A percentile compares a stretch with the other conserved stretches of the same genome.
Evolutionary conservation across 1,140 invertebrate species (phyloP).

Genomic region (Chironomus tepperi): DNA sequence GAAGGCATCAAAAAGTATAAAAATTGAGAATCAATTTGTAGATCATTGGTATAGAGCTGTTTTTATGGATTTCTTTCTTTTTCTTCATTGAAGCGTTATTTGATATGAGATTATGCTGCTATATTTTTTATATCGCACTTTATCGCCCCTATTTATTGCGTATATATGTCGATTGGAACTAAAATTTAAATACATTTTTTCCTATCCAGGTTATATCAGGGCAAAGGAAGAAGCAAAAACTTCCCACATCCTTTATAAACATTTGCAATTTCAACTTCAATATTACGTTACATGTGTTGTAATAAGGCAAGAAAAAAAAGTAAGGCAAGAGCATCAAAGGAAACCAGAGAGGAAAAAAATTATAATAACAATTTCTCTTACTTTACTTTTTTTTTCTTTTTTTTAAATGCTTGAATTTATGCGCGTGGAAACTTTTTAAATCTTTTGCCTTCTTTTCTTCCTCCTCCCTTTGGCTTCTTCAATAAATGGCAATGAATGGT

Average conservation of each 20-base stretch:
- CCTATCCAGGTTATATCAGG: background rate
- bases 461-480: too few species aligned
- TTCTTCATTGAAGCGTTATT: background rate
- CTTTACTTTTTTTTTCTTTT: too few species aligned
- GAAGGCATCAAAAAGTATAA: background rate
- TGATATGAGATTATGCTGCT: background rate
- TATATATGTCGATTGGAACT: background rate
- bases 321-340: too few species aligned
- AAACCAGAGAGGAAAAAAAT: too few species aligned
- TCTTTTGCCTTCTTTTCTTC: background rate
- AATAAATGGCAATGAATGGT: too few species aligned
- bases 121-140: background rate
- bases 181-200: background rate
- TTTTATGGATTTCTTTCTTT: background rate
- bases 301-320: too few species aligned
- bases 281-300: background rate
- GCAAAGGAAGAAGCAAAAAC: too few species aligned
- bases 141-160: background rate
- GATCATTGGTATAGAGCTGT: conserved; percentile 15
- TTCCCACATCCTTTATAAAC: background rate
- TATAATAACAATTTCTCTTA: too few species aligned
- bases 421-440: background rate
- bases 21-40: conserved; percentile 17
- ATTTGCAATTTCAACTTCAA: background rate
- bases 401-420: background rate